Evolutionary conservation across 2,888 invertebrate species (phyloP), one percentile per base, ranked within the genome.

Genomic region (Malachius bipustulatus): DNA sequence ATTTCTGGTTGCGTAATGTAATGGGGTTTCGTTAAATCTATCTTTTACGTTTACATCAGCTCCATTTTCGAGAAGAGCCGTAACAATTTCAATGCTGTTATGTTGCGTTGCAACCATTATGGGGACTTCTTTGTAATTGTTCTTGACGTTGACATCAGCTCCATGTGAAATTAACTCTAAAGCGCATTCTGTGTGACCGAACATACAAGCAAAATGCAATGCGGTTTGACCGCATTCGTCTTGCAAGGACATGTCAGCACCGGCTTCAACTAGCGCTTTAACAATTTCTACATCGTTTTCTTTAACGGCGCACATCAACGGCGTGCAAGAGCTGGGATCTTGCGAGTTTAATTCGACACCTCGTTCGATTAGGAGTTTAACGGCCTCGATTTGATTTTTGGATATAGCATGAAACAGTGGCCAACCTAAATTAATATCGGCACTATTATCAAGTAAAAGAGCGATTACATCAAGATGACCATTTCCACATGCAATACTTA

Each of bases 11-110:
- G 24, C 24, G n/a, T 8, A n/a, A 19, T 19, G 24, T 19, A 19
- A 19, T 19, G 24, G 24, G n/a, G 24, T 8, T 19, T 19, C 24
- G 6, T 19, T 19, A n/a, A 19, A 19, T 19, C 24, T 19, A 19
- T 19, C 24, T 19, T 8, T n/a, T n/a, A 19, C 24, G n/a, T 19
- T 19, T 8, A 19, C 24, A 19, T 19, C 24, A 8, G 24, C 24
- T 8, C 24, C 24, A 19, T 19, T 19, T 19, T 19, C 24, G 6
- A 19, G 24, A 8, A 19, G n/a, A 19, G n/a, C n/a, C n/a, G 6
- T 19, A 8, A 19, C n/a, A 19, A n/a, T 19, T n/a, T 19, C 24
- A 19, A 19, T 8, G 6, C n/a, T n/a, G 6, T 19, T n/a, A 8
- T 6, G 6, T 19, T 6, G 6, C 24, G 24, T n/a, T 8, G 24